Percentiles rank a stretch among this genome's conserved stretches.
Evolutionary conservation across 1,140 invertebrate genomes (phyloP).

Genomic region (Metaphire vulgaris): DNA sequence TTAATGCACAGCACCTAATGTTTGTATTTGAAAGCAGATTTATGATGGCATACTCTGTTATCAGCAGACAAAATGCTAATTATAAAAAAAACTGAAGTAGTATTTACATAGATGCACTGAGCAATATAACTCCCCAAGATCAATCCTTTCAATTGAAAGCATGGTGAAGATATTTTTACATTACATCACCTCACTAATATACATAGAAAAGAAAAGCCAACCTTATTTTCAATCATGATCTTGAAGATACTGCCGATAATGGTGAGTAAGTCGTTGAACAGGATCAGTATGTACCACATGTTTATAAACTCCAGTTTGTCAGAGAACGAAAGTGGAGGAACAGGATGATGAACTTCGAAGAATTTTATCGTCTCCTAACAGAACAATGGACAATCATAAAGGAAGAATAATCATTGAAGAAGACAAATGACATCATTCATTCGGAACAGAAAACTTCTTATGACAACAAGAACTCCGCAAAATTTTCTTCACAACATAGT

Average conservation of each 20-base stretch:
- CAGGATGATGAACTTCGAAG: conserved; percentile 63
- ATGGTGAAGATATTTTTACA: too few relatives aligned
- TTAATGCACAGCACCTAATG: too few relatives aligned
- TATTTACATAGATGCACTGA: too few relatives aligned
- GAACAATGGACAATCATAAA: background rate
- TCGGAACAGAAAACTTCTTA: background rate
- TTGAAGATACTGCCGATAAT: conserved; percentile 87
- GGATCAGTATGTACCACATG: conserved; percentile 90
- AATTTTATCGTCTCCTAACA: conserved; percentile 67
- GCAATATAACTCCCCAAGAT: too few relatives aligned
- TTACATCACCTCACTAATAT: too few relatives aligned
- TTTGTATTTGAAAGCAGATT: too few relatives aligned
- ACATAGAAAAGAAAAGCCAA: conserved; percentile 41
- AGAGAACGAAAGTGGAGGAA: conserved; percentile 66
- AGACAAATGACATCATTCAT: background rate
- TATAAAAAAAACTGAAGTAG: too few relatives aligned
- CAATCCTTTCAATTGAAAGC: too few relatives aligned
- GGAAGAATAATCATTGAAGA: background rate
- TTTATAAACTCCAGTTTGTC: conserved; percentile 89
- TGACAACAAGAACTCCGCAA: conserved; percentile 2
- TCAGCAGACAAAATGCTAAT: too few relatives aligned
- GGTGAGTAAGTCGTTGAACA: conserved; percentile 88
- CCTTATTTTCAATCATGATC: conserved; percentile 82
- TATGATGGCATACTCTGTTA: too few relatives aligned
- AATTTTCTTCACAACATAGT: conserved; percentile 1